A percentile compares a stretch with the other conserved stretches of the same genome.
Evolutionary conservation across 92 coral and sea anemone species (phyloP).

Genomic region (Metridium senile): DNA sequence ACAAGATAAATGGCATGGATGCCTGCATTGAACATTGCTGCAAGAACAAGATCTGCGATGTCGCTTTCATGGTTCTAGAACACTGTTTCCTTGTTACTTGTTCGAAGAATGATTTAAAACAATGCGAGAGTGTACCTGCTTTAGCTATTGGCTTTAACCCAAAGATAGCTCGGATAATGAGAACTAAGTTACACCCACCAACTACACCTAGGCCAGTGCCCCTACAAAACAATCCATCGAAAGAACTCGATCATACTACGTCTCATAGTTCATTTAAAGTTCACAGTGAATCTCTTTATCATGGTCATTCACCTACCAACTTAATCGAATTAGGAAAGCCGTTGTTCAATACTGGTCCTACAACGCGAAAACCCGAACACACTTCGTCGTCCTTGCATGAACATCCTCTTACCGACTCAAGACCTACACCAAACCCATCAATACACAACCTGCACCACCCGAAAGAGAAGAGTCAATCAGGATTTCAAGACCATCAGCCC

Average conservation of each 20-base stretch:
- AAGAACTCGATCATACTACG: too few species aligned
- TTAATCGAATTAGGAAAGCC: not conserved
- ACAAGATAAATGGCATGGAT: conserved; percentile 50
- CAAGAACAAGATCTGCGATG: conserved; percentile 68
- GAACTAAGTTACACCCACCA: conserved; percentile 12
- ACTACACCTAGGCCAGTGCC: not conserved
- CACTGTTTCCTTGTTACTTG: conserved; percentile 91
- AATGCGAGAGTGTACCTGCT: conserved; percentile 83
- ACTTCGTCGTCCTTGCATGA: not conserved
- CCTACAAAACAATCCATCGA: not conserved
- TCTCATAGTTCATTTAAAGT: not conserved
- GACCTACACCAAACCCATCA: not conserved
- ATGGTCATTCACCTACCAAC: not conserved
- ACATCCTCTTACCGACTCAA: not conserved
- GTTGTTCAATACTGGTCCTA: not conserved
- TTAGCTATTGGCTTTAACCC: conserved; percentile 86
- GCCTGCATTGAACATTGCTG: conserved; percentile 80
- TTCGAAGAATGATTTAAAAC: conserved; percentile 59
- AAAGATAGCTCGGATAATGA: conserved; percentile 65
- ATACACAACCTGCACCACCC: not conserved
- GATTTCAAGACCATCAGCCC: not conserved
- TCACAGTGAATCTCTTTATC: too few species aligned
- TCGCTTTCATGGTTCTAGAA: conserved; percentile 79
- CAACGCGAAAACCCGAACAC: not conserved
- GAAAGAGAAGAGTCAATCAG: not conserved